Base-by-base conservation (phyloP, 2,113 vertebrate species). In the Laterallus jamaicensis region DNA sequence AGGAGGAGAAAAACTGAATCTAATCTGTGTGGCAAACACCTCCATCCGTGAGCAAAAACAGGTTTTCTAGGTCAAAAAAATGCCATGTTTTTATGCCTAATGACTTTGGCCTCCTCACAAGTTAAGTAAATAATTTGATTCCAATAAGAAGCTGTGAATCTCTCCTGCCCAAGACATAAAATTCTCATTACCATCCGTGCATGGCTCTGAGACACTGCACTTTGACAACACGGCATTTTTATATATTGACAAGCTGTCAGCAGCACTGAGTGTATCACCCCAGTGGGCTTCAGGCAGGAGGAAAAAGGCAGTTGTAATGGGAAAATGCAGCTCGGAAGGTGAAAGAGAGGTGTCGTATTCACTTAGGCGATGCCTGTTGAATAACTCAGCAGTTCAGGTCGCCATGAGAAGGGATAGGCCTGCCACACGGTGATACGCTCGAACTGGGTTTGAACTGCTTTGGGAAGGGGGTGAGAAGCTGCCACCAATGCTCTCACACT, bases 71-170 rank as follows among this genome's bases (percentile, higher is more conserved):
- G 77, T 71, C 49, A 93, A 91, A 91, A 91, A 95, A 88, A 82
- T 84, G 32, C 24, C 54, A 73, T 12, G 42, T 29, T 86, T 93
- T 88, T 82, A 75, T n/a, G 68, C 49, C 44, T 76, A 82, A 92
- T 82, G 50, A 86, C 62, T 95, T 67, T 82, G 66, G 37, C n/a
- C n/a, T 40, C 82, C 77, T 86, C 49, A 84, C 47, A 81, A 92
- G 66, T 49, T 78, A 93, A 90, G 73, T 92, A 88, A 86, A 90
- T 92, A 75, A 95, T 75, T 93, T 92, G 66, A 94, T 88, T 95
- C 73, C 76, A 95, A 12, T 85, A 82, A 92, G 74, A 80, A 76
- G 63, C 68, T 80, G 47, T 4, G 9, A 91, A 94, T 70, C 80
- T 88, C 64, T 79, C 74, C 44, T 88, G 52, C 75, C 67, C 80